These are phyloP conservation scores for Trididemnum clinides DNA, from an alignment of 23 tunicate genomes.

Conservation along the genomic window DNA sequence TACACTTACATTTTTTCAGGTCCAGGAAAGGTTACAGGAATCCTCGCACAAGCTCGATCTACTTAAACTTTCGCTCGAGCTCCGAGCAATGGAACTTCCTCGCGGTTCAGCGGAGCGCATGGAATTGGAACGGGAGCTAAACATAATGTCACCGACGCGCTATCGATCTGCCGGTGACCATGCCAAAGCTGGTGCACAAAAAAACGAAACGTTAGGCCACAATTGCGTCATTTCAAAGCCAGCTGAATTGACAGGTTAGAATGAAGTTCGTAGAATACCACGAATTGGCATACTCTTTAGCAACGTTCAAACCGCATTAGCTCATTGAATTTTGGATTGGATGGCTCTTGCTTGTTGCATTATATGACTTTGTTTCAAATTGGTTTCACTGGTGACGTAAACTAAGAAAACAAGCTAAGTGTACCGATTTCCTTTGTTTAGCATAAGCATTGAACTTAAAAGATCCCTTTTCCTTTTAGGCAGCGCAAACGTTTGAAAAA, in stretches of 20 bases:
- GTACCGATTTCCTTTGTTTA: no score
- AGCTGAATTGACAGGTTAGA: constrained; percentile 86
- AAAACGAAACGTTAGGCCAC: background rate
- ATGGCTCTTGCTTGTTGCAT: no score
- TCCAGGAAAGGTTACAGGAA: constrained; percentile 87
- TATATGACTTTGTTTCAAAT: background rate
- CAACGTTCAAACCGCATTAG: no score
- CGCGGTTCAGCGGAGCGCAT: constrained; percentile 47
- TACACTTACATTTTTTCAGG: constrained; percentile 53
- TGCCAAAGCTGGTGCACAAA: background rate
- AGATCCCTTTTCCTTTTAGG: no score
- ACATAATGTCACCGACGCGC: constrained; percentile 53
- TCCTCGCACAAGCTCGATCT: constrained; percentile 90
- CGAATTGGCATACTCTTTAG: no score
- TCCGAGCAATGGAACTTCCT: constrained; percentile 71
- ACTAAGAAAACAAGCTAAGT: no score
- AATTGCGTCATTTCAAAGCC: constrained; percentile 79
- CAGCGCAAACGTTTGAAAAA: no score
- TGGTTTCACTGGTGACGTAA: background rate
- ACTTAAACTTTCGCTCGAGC: constrained; percentile 74
- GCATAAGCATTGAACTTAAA: no score
- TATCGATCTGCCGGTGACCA: background rate
- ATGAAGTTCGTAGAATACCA: no score
- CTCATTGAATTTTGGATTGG: no score
- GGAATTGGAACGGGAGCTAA: constrained; percentile 72